Evolutionary conservation across 2,888 invertebrate species (phyloP).

Genomic region (Tenthredo livida): DNA sequence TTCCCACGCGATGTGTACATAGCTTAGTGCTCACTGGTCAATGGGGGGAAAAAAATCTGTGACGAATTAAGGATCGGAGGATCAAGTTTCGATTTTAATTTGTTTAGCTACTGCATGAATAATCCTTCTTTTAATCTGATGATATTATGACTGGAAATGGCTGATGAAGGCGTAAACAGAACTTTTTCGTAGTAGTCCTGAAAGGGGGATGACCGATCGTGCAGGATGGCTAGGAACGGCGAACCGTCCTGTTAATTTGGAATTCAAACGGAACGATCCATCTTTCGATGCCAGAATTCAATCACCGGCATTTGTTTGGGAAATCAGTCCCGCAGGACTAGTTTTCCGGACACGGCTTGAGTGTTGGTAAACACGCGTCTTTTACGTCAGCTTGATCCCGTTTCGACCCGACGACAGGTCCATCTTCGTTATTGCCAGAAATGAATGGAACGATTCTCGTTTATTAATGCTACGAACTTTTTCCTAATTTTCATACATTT

Average conservation of each 20-base stretch:
- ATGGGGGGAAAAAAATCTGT: not conserved
- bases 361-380: slow-evolving; percentile 35
- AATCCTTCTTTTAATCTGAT: not conserved
- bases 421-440: not conserved
- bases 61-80: not conserved
- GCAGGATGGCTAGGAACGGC: not conserved
- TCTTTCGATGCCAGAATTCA: slow-evolving; percentile 76
- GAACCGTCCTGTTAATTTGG: slow-evolving; percentile 66
- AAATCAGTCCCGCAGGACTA: slow-evolving; percentile 75
- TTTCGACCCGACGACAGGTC: slow-evolving; percentile 13
- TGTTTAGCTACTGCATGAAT: not conserved
- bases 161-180: not conserved
- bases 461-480: not conserved
- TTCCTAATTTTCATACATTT: not conserved
- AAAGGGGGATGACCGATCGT: slow-evolving; percentile 39
- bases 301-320: slow-evolving; percentile 77
- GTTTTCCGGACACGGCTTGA: slow-evolving; percentile 50
- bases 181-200: not conserved
- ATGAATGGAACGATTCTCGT: not conserved
- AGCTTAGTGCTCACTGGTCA: not conserved
- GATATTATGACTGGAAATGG: not conserved
- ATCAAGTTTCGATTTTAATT: not conserved
- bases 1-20: not conserved
- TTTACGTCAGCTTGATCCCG: not conserved
- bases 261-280: slow-evolving; percentile 77